phyloP scores from a whole-genome alignment of 2,797 vertebrate species.

The Crax fasciolata region DNA sequence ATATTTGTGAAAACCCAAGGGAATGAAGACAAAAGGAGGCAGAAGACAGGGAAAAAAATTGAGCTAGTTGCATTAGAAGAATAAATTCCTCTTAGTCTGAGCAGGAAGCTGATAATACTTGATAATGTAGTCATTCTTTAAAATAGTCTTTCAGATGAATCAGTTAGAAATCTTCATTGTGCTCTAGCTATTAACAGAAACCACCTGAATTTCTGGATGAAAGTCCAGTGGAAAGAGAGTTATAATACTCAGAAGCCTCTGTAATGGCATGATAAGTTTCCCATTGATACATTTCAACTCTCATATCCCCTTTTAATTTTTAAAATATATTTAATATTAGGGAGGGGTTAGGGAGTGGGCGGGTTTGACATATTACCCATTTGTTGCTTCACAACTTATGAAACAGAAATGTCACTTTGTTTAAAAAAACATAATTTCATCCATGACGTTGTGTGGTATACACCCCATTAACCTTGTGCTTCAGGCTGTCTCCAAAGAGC shows the following conservation, averaged over 20 bases:
- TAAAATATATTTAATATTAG: neutral
- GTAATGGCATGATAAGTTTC: neutral
- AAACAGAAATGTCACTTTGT: neutral
- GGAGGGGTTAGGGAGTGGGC: neutral
- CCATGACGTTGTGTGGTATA: neutral
- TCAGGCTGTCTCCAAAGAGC: neutral
- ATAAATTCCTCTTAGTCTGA: conserved; percentile 62
- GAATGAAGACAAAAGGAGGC: conserved; percentile 39
- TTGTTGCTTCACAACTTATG: neutral
- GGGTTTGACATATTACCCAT: neutral
- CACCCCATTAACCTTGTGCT: neutral
- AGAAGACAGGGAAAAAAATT: neutral
- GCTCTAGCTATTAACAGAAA: conserved; percentile 54
- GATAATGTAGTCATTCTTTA: conserved; percentile 64
- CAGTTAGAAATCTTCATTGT: conserved; percentile 42
- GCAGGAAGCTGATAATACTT: conserved; percentile 65
- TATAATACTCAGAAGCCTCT: conserved; percentile 41
- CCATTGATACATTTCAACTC: neutral
- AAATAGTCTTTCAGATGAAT: conserved; percentile 65
- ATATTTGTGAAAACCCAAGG: conserved; percentile 55
- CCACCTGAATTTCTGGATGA: conserved; percentile 46
- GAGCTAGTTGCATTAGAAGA: conserved; percentile 44
- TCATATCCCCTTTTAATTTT: neutral
- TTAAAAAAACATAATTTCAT: neutral
- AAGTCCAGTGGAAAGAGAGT: conserved; percentile 20